Percentiles rank a stretch among this genome's conserved stretches.
These are phyloP conservation scores for Gerosis bhagava DNA, from an alignment of 2,888 invertebrate species.

Conservation along the genomic window DNA sequence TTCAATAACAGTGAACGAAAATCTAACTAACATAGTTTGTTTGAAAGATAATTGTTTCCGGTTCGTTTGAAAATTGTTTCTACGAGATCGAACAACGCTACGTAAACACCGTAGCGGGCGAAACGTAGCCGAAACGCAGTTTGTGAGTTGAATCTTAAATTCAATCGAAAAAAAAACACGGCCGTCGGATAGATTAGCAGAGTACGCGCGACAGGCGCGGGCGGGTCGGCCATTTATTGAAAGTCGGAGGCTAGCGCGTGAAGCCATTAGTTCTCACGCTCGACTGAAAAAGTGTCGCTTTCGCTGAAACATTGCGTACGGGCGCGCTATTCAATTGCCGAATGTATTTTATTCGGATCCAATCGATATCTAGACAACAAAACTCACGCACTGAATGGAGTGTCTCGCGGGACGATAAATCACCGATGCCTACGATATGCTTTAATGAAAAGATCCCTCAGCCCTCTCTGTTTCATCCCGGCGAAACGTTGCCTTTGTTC, in stretches of 20 bases:
- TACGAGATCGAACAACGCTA: no score
- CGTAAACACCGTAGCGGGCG: conserved; percentile 2
- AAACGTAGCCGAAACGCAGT: conserved; percentile 15
- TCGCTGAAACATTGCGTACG: conserved; percentile 71
- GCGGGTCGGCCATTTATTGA: conserved; percentile 66
- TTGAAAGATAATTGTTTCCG: no score
- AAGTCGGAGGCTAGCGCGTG: conserved; percentile 70
- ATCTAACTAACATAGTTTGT: no score
- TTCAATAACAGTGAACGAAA: no score
- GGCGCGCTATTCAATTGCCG: conserved; percentile 72
- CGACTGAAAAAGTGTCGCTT: conserved; percentile 75
- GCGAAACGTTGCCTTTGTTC: conserved; percentile 25
- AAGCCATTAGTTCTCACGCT: conserved; percentile 68
- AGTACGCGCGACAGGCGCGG: conserved; percentile 44
- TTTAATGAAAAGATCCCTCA: conserved; percentile 74
- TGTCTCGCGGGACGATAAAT: conserved; percentile 76
- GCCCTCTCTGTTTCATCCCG: conserved; percentile 61
- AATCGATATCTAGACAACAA: conserved; percentile 77
- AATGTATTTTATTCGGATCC: conserved; percentile 76
- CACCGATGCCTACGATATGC: conserved; percentile 67
- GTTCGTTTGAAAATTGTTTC: no score
- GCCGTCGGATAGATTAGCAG: conserved; percentile 55
- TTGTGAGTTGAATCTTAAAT: conserved; percentile 25
- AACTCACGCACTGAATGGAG: conserved; percentile 71
- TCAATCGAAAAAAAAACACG: conserved; percentile 33